These are phyloP conservation scores for Scleropages formosus DNA, from an alignment of 2,797 vertebrate genomes.

Conservation along the genomic window DNA sequence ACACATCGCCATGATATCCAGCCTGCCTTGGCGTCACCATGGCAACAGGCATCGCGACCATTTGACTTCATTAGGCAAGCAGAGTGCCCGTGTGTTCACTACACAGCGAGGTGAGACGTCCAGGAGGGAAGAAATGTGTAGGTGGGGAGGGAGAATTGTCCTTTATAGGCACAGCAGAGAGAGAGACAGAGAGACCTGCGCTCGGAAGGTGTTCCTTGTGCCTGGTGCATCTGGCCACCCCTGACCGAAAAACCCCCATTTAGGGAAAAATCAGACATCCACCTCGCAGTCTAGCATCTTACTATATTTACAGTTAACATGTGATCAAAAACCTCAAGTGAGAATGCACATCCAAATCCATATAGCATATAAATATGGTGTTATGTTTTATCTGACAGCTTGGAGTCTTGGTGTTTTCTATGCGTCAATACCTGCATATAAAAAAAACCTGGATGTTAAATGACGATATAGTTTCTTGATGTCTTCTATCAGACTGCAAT, in stretches of 20 bases:
- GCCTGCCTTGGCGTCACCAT: slow-evolving; percentile 22
- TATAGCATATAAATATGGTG: no score
- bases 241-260: not conserved
- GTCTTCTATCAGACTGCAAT: no score
- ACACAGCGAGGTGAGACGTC: slow-evolving; percentile 5
- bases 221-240: not conserved
- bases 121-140: slow-evolving; percentile 10
- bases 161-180: not conserved
- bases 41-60: slow-evolving; percentile 31
- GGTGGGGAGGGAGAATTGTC: not conserved
- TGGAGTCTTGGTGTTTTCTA: no score
- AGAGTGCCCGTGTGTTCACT: slow-evolving; percentile 18
- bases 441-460: no score
- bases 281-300: no score
- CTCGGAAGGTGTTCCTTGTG: not conserved
- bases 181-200: not conserved
- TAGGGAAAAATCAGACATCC: no score
- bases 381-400: no score
- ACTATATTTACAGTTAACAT: no score
- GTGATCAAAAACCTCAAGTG: no score
- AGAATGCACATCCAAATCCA: no score
- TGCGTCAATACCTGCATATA: no score
- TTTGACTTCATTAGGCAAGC: slow-evolving; percentile 36
- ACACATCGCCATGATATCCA: slow-evolving; percentile 25
- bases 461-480: no score